Evolutionary conservation across 2,888 invertebrate species (phyloP).

Genomic region (Agrenia bidenticulata): DNA sequence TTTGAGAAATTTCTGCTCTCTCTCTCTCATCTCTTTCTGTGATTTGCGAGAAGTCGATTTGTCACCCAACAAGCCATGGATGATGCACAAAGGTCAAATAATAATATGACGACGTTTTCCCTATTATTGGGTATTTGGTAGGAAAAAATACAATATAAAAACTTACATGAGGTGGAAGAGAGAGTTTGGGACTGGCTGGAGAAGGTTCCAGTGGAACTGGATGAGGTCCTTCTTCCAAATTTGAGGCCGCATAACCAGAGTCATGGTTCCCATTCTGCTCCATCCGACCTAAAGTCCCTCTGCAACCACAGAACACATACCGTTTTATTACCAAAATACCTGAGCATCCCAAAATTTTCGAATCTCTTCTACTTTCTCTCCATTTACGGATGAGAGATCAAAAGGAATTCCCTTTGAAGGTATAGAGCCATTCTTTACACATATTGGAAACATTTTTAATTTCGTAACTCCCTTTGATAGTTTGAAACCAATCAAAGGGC

Average conservation of each 20-base stretch:
- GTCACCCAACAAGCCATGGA: background rate
- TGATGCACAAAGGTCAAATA: slow-evolving; percentile 1
- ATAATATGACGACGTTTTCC: too few species aligned
- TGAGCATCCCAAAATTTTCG: too few species aligned
- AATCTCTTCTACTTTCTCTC: too few species aligned
- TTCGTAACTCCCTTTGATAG: too few species aligned
- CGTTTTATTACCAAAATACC: background rate
- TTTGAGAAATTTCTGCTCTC: background rate
- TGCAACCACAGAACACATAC: slow-evolving; percentile 3
- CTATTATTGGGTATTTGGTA: too few species aligned
- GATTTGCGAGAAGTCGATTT: background rate
- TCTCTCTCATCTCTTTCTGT: background rate
- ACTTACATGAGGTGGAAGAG: slow-evolving; percentile 49
- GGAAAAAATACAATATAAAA: too few species aligned
- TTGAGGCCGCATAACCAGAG: slow-evolving; percentile 73
- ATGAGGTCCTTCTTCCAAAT: slow-evolving; percentile 62
- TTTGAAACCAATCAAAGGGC: too few species aligned
- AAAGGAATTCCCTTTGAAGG: too few species aligned
- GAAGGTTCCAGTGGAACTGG: slow-evolving; percentile 46
- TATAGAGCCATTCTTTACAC: too few species aligned
- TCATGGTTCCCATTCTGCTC: slow-evolving; percentile 83
- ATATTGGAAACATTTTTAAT: too few species aligned
- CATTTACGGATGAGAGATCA: too few species aligned
- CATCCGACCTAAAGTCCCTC: slow-evolving; percentile 60
- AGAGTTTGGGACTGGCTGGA: slow-evolving; percentile 47